These are phyloP conservation scores for Dendroctonus valens DNA, from an alignment of 1,140 invertebrate species.

Conservation along the genomic window DNA sequence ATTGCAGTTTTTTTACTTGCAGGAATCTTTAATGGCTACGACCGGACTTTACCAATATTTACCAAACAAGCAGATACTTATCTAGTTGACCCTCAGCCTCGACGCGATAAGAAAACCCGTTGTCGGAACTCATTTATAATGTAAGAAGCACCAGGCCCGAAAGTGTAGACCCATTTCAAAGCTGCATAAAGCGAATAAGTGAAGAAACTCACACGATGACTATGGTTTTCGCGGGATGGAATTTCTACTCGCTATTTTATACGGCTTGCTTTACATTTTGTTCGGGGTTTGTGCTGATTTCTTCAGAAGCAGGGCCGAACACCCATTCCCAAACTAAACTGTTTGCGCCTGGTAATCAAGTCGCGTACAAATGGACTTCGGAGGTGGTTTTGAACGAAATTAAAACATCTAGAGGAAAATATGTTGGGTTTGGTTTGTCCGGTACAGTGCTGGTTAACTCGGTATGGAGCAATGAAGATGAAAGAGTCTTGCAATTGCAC, in stretches of 20 bases:
- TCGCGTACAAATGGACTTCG: slow-evolving; percentile 53
- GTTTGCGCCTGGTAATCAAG: slow-evolving; percentile 47
- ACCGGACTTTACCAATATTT: too few species aligned
- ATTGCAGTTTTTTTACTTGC: too few species aligned
- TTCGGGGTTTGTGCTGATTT: slow-evolving; percentile 47
- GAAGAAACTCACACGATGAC: not conserved
- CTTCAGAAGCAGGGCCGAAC: slow-evolving; percentile 40
- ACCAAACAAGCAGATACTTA: not conserved
- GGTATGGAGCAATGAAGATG: slow-evolving; percentile 54
- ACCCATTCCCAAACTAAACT: slow-evolving; percentile 41
- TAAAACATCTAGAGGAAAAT: slow-evolving; percentile 48
- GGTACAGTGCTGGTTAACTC: slow-evolving; percentile 53
- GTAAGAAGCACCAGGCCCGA: too few species aligned
- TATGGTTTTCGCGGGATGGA: slow-evolving; percentile 10
- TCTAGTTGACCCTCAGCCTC: slow-evolving; percentile 8
- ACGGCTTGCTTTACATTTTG: slow-evolving; percentile 36
- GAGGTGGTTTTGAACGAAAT: slow-evolving; percentile 57
- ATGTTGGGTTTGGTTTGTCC: slow-evolving; percentile 60
- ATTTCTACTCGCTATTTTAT: slow-evolving; percentile 35
- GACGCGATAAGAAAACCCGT: slow-evolving; percentile 1
- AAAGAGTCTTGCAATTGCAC: slow-evolving; percentile 41
- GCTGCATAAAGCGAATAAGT: too few species aligned
- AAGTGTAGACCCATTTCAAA: too few species aligned
- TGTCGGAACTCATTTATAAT: not conserved
- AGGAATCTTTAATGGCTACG: too few species aligned